Base-by-base conservation (phyloP, 53 echinoderm and acorn worm genomes). In the Echinarachnius parma region DNA sequence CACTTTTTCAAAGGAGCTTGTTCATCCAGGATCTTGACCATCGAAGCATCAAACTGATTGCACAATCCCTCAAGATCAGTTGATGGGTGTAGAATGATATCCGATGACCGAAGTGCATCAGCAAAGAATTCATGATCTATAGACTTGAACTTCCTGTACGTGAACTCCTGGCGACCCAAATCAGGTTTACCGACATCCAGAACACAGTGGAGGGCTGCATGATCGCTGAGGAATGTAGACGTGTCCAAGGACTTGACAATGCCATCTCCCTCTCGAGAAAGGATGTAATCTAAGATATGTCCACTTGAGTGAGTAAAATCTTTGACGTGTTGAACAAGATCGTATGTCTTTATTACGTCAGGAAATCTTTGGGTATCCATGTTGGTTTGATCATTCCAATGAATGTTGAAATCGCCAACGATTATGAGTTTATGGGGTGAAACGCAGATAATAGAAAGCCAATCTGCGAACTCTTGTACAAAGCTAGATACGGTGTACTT, bases 161-260 rank as follows among this genome's bases (percentile, higher is more conserved):
- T 34, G 15, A 60, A 31, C 18, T 62, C 62, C 21, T 21, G 1
- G 9, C 23, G 62, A 0, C 44, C 62, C 2, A 21, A 21, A 37
- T 22, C 25, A 3, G 62, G 62, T 11, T 39, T 62, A 2, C 0
- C 20, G 9, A 62, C 22, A 23, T 62, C 1, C 20, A 62, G 62
- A 23, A 37, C 62, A 62, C 24, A 62, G 37, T 62, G 62, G 22
- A 62, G 22, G 1, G 62, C 62, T 23, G 62, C 62, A 62, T 62
- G 62, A 39, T 62, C 62, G 39, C 42, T 62, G 14, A 62, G 62
- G 9, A 62, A 62, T 5, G 62, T 22, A 23, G 42, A 62, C 37
- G 39, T 26, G 2, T 62, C 44, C 23, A 62, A 36, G 2, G 39
- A 62, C 19, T 15, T 61, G 5, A 61, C 15, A 13, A 22, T 5